Evolutionary conservation across 2,888 invertebrate species (phyloP).

Genomic region (Trichopria drosophilae): DNA sequence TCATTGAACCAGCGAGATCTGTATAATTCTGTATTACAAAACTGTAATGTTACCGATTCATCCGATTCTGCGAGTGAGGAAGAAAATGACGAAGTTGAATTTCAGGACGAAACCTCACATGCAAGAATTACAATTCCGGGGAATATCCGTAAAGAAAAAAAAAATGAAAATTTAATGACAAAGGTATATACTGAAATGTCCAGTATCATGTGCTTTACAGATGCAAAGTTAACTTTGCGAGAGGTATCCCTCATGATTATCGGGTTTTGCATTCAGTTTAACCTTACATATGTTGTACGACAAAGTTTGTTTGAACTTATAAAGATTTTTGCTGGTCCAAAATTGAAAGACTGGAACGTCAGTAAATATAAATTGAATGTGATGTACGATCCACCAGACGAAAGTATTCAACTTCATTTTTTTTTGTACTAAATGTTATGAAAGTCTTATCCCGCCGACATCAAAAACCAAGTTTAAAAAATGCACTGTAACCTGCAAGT

Average conservation of each 20-base stretch:
- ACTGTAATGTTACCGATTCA: no score
- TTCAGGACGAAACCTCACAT: no score
- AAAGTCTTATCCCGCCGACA: conserved; percentile 2
- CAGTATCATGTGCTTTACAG: conserved; percentile 4
- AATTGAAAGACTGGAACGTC: conserved; percentile 2
- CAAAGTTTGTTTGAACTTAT: no score
- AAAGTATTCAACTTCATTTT: conserved; percentile 6
- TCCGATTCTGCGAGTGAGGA: no score
- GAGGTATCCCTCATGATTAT: conserved; percentile 14
- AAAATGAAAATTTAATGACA: no score
- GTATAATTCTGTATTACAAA: no score
- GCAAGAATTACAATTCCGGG: no score
- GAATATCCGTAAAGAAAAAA: no score
- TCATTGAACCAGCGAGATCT: no score
- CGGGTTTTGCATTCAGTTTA: no score
- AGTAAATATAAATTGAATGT: conserved; percentile 11
- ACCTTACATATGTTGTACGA: no score
- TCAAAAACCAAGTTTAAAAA: conserved; percentile 8
- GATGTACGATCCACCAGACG: conserved; percentile 10
- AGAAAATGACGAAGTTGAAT: no score
- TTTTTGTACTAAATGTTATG: conserved; percentile 10
- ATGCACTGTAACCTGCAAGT: conserved; percentile 3
- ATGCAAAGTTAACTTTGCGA: not conserved
- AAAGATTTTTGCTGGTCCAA: conserved; percentile 11
- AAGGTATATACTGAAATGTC: not conserved